Evolutionary conservation across 37 sponge, comb jelly and placozoan species (phyloP).

Genomic region (Lycopodina hypogea): DNA sequence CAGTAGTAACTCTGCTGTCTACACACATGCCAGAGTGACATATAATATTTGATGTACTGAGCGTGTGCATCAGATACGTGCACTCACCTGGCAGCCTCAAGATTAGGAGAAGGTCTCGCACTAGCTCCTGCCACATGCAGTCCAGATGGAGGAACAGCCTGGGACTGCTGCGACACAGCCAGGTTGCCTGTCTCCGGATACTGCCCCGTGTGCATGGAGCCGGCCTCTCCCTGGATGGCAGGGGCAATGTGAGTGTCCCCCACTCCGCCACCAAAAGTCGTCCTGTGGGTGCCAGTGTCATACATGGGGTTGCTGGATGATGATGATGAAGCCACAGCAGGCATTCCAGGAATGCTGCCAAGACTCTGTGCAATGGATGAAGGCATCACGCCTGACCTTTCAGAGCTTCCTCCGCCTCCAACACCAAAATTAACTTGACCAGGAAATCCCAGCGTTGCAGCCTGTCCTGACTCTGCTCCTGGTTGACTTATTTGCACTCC

Average conservation of each 20-base stretch:
- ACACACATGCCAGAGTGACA: no score
- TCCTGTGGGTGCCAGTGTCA: not conserved
- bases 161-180: not conserved
- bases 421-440: not conserved
- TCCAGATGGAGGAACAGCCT: conserved; percentile 5
- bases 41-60: no score
- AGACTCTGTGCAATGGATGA: not conserved
- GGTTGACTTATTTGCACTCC: not conserved
- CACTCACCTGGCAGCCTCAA: conserved; percentile 10
- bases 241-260: not conserved
- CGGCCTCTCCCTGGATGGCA: no score
- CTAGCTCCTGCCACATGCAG: not conserved
- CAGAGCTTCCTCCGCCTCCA: not conserved
- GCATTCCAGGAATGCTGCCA: not conserved
- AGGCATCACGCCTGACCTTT: not conserved
- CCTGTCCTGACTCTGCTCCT: not conserved
- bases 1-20: no score
- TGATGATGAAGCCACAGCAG: not conserved
- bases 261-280: not conserved
- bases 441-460: not conserved
- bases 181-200: no score
- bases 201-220: no score
- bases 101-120: conserved; percentile 1
- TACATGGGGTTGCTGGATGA: not conserved
- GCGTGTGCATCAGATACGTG: no score